Conservation (phyloP, 2,888 invertebrate genomes). For the Drosophila monieri region DNA sequence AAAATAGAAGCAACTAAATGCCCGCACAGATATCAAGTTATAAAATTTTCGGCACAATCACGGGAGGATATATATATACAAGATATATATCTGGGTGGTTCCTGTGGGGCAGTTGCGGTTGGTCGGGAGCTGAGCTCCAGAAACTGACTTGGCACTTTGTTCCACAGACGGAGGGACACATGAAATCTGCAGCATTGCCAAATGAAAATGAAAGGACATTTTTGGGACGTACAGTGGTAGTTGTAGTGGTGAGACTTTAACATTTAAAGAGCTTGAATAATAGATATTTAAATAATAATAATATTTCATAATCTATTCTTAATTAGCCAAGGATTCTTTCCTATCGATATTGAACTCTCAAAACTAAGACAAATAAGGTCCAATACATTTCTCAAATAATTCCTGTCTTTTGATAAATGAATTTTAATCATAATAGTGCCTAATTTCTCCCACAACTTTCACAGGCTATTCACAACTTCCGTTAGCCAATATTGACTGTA, state of each 20-base stretch:
- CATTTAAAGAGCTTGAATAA: not conserved
- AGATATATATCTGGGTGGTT: not conserved
- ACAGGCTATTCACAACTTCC: not conserved
- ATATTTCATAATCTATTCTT: too few relatives aligned
- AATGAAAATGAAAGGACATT: conserved; percentile 46
- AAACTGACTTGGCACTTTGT: conserved; percentile 50
- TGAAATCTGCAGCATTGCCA: conserved; percentile 14
- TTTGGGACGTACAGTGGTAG: conserved; percentile 3
- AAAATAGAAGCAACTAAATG: conserved; percentile 35
- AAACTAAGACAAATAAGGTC: too few relatives aligned
- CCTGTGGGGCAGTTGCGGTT: conserved; percentile 11
- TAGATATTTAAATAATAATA: too few relatives aligned
- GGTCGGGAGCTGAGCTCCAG: conserved; percentile 38
- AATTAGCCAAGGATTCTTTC: too few relatives aligned
- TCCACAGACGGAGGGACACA: conserved; percentile 15
- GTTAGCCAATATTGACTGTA: conserved; percentile 4
- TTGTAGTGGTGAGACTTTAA: not conserved
- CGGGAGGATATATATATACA: conserved; percentile 4
- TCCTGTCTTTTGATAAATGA: too few relatives aligned
- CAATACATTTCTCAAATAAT: too few relatives aligned
- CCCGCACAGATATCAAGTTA: conserved; percentile 39
- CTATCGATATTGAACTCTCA: too few relatives aligned
- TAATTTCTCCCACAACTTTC: too few relatives aligned
- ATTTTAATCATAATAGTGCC: too few relatives aligned
- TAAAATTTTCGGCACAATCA: conserved; percentile 42